phyloP scores from a whole-genome alignment of 1,140 invertebrate genomes.

The Cryptotermes secundus region DNA sequence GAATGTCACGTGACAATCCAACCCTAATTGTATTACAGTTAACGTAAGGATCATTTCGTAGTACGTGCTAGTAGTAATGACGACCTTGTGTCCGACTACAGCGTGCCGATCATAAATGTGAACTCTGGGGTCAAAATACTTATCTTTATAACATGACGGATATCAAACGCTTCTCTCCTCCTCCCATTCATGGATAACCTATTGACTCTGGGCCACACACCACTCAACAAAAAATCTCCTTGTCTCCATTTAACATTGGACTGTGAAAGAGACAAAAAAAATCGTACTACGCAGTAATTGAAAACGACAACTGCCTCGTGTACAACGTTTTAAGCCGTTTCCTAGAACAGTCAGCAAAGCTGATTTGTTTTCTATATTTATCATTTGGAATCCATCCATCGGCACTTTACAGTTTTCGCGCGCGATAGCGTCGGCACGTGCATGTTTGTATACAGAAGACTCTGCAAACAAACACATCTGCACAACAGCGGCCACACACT shows the following conservation, averaged over 20 bases:
- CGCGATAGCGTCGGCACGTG: too few species aligned
- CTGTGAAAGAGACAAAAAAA: background rate
- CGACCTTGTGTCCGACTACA: background rate
- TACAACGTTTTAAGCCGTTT: background rate
- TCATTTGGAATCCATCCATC: background rate
- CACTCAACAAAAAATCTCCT: background rate
- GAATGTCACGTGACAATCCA: too few species aligned
- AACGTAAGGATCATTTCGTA: background rate
- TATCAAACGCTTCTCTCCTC: background rate
- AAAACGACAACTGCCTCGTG: background rate
- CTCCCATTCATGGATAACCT: slow-evolving; percentile 5
- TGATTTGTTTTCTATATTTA: background rate
- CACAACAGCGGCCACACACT: too few species aligned
- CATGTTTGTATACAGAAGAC: too few species aligned
- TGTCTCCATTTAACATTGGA: background rate
- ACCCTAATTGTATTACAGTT: background rate
- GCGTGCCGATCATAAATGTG: background rate
- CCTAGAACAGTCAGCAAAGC: background rate
- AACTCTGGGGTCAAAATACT: background rate
- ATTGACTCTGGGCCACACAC: background rate
- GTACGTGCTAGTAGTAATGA: background rate
- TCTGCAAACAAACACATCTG: too few species aligned
- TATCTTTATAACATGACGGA: background rate
- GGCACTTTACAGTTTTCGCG: background rate
- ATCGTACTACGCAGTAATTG: background rate